Percentiles rank a stretch among this genome's conserved stretches.
phyloP scores from a whole-genome alignment of 2,888 invertebrate genomes.

The Andrena marginata region DNA sequence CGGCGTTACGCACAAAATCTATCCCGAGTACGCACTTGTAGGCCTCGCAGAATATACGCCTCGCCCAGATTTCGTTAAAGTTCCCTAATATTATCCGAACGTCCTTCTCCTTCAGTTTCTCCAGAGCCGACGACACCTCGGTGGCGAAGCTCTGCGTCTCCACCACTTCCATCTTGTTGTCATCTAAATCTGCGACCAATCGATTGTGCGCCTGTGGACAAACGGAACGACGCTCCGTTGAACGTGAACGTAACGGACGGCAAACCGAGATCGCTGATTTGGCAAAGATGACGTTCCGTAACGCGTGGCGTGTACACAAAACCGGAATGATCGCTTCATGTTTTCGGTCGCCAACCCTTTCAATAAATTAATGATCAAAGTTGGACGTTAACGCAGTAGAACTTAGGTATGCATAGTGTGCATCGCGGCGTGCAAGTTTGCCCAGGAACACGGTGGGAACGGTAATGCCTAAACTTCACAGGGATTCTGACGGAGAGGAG shows the following conservation, averaged over 20 bases:
- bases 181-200: conserved; percentile 94
- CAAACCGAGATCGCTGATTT: not conserved
- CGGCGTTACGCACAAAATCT: not conserved
- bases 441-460: not conserved
- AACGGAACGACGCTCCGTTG: not conserved
- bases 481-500: not conserved
- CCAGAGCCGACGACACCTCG: conserved; percentile 92
- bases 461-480: not conserved
- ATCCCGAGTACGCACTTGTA: conserved; percentile 87
- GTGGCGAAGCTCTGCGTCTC: conserved; percentile 97
- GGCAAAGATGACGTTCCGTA: not conserved
- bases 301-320: not conserved
- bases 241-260: not conserved
- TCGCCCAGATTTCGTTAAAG: conserved; percentile 97
- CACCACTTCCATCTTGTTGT: conserved; percentile 92
- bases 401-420: not conserved
- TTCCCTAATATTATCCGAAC: conserved; percentile 98
- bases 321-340: not conserved
- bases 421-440: not conserved
- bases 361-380: conserved; percentile 10
- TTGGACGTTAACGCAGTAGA: conserved; percentile 2
- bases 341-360: not conserved
- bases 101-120: conserved; percentile 95
- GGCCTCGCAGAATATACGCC: conserved; percentile 95
- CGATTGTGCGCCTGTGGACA: conserved; percentile 92